Evolutionary conservation across 2,797 vertebrate genomes (phyloP).

Genomic region (Urosaurus nigricauda): DNA sequence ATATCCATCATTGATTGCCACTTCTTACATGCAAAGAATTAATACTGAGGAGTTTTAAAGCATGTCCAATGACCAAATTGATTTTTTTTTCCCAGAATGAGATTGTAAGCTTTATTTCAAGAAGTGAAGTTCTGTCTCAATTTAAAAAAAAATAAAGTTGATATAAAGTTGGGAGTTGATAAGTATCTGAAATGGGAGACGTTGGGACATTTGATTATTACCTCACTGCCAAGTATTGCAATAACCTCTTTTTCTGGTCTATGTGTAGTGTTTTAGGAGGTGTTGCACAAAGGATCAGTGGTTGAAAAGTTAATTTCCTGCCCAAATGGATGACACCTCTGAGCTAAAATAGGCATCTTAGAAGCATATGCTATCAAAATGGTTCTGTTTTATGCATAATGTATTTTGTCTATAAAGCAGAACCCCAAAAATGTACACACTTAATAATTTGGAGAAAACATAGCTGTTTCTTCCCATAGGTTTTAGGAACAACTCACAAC

Average conservation of each 20-base stretch:
- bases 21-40: not conserved
- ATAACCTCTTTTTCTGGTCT: slow-evolving; percentile 9
- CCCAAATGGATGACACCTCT: slow-evolving; percentile 59
- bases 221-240: slow-evolving; percentile 48
- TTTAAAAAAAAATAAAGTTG: slow-evolving; percentile 15
- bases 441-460: slow-evolving; percentile 67
- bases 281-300: slow-evolving; percentile 63
- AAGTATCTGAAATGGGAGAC: slow-evolving; percentile 33
- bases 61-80: not conserved
- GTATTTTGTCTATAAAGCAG: slow-evolving; percentile 62
- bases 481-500: slow-evolving; percentile 70
- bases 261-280: slow-evolving; percentile 61
- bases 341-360: slow-evolving; percentile 58
- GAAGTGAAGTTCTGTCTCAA: slow-evolving; percentile 39
- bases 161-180: not conserved
- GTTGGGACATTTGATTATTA: slow-evolving; percentile 61
- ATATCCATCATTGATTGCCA: not conserved
- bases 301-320: slow-evolving; percentile 74
- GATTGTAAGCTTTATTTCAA: slow-evolving; percentile 7
- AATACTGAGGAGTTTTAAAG: not conserved
- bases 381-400: slow-evolving; percentile 59
- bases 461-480: slow-evolving; percentile 64
- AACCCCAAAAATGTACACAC: slow-evolving; percentile 67
- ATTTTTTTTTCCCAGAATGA: not conserved
- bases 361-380: slow-evolving; percentile 59